phyloP scores from a whole-genome alignment of 2,797 vertebrate species.

The Varecia variegata region DNA sequence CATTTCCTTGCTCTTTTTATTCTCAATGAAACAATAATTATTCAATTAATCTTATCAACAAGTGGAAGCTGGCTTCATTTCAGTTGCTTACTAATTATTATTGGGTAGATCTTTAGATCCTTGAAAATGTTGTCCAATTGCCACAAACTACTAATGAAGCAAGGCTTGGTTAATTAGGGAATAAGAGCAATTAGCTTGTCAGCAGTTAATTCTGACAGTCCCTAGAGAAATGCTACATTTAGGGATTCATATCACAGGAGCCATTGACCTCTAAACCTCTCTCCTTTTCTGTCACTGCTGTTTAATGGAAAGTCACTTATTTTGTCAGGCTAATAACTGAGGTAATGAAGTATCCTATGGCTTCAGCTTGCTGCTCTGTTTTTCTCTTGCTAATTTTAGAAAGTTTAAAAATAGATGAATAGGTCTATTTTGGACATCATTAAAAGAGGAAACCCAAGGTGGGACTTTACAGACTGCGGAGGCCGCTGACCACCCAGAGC shows the following conservation, averaged over 20 bases:
- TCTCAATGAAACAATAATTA: slow-evolving; percentile 65
- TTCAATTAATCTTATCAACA: slow-evolving; percentile 76
- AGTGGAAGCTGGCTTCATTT: slow-evolving; percentile 78
- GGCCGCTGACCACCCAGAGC: slow-evolving; percentile 69
- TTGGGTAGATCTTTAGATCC: slow-evolving; percentile 78
- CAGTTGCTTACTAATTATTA: slow-evolving; percentile 79
- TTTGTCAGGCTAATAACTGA: slow-evolving; percentile 90
- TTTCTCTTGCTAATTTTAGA: slow-evolving; percentile 93
- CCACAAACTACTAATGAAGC: slow-evolving; percentile 83
- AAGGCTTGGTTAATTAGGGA: slow-evolving; percentile 86
- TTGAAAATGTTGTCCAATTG: slow-evolving; percentile 82
- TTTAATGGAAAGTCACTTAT: slow-evolving; percentile 91
- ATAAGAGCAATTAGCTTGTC: slow-evolving; percentile 96
- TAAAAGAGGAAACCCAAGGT: slow-evolving; percentile 85
- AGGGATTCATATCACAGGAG: slow-evolving; percentile 93
- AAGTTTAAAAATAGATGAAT: slow-evolving; percentile 94
- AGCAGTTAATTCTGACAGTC: slow-evolving; percentile 91
- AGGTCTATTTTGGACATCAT: slow-evolving; percentile 84
- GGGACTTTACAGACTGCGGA: slow-evolving; percentile 73
- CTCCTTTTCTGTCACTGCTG: slow-evolving; percentile 90
- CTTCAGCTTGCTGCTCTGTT: slow-evolving; percentile 91
- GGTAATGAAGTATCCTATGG: slow-evolving; percentile 92
- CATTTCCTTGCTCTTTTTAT: slow-evolving; percentile 60
- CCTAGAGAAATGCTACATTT: slow-evolving; percentile 87
- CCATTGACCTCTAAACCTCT: slow-evolving; percentile 94